Evolutionary conservation across 2,888 invertebrate genomes (phyloP).

Genomic region (Thumatha senex): DNA sequence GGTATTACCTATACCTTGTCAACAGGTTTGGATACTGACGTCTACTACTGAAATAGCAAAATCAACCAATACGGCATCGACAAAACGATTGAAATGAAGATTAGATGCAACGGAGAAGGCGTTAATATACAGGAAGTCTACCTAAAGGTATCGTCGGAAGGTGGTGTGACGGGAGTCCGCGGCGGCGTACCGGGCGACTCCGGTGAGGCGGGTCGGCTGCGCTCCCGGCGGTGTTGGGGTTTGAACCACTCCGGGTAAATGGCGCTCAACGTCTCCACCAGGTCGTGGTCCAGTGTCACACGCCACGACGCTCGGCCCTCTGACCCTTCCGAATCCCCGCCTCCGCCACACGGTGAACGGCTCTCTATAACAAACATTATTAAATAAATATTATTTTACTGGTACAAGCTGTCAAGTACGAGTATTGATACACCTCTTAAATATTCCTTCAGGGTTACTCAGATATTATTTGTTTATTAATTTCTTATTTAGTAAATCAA

Average conservation of each 20-base stretch:
- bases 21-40: too few relatives aligned
- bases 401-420: too few relatives aligned
- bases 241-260: slow-evolving; percentile 98
- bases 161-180: slow-evolving; percentile 59
- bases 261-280: slow-evolving; percentile 95
- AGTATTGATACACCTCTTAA: too few relatives aligned
- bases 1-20: too few relatives aligned
- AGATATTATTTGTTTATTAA: background rate
- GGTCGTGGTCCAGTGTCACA: slow-evolving; percentile 95
- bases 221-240: slow-evolving; percentile 73
- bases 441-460: too few relatives aligned
- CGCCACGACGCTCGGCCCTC: slow-evolving; percentile 92
- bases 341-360: slow-evolving; percentile 88
- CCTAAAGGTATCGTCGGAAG: slow-evolving; percentile 76
- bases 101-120: too few relatives aligned
- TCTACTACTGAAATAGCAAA: too few relatives aligned
- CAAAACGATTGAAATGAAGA: too few relatives aligned
- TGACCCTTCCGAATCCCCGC: slow-evolving; percentile 89
- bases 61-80: too few relatives aligned
- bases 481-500: background rate
- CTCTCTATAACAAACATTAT: slow-evolving; percentile 82
- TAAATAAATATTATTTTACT: background rate
- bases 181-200: slow-evolving; percentile 64
- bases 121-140: slow-evolving; percentile 17
- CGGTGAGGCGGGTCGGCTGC: slow-evolving; percentile 66